Evolutionary conservation across 2,888 invertebrate genomes (phyloP), one percentile per base, ranked within the genome.

Genomic region (Synergus gifuensis): DNA sequence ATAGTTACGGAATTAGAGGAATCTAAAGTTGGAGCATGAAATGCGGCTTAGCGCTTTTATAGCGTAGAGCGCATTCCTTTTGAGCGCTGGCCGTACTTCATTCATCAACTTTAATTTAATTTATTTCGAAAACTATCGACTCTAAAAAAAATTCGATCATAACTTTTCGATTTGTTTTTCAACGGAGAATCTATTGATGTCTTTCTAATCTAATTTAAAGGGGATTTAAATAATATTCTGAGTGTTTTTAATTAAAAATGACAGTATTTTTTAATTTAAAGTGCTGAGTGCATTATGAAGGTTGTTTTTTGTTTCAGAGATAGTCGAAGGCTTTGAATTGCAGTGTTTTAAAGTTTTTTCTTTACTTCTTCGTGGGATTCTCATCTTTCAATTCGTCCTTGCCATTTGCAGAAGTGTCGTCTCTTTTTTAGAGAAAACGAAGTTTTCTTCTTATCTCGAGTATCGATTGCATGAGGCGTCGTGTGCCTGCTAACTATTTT

Each of bases 391-490:
- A 73, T 73, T 12, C 36, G 40, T 54, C 73, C 49, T 54, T 73
- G 36, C 49, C 49, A 69, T 69, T 49, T 69, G 69, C 49, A 49
- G 46, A 28, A 69, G 49, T 49, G 16, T 49, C 46, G 22, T 69
- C 46, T 67, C 14, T 16, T 49, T 69, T 69, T 28, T 11, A 49
- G 64, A 18, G 58, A 58, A 64, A 82, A 81, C 28, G 73, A 66
- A 78, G 76, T 77, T 76, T 84, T 83, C 82, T 83, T 83, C 79
- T 36, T 36, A 36, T 36, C 36, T 80, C 78, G 22, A 78, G 79
- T 83, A 84, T 85, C 77, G 83, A 84, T 84, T 83, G 79, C 81
- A 81, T 42, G 18, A 69, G 36, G 49, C 78, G 80, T 76, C 54
- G 80, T 77, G 81, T 81, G 81, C 77, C 77, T 80, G 77, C 77